These are phyloP conservation scores for Athrips mouffetella DNA, from an alignment of 2,888 invertebrate species.

Conservation along the genomic window DNA sequence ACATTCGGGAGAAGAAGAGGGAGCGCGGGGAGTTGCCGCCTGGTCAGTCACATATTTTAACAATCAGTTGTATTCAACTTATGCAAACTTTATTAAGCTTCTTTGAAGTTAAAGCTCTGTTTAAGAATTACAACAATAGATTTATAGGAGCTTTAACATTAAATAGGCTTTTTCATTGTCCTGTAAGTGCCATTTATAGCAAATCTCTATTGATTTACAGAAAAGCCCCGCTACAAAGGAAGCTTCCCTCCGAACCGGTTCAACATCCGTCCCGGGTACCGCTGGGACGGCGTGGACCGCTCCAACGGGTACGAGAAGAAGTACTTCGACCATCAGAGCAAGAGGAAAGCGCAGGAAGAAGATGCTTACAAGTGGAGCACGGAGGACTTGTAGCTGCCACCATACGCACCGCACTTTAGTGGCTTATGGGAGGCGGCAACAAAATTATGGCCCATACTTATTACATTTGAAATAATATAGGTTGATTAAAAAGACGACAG, in stretches of 20 bases:
- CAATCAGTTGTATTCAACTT: too few species aligned
- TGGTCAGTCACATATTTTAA: too few species aligned
- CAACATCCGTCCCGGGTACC: constrained; percentile 93
- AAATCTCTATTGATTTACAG: constrained; percentile 43
- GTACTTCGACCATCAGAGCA: constrained; percentile 88
- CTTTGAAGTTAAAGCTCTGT: too few species aligned
- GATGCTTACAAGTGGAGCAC: constrained; percentile 97
- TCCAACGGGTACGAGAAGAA: constrained; percentile 97
- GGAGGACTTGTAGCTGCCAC: constrained; percentile 93
- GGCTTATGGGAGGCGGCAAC: too few species aligned
- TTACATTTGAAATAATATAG: too few species aligned
- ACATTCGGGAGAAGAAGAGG: constrained; percentile 83
- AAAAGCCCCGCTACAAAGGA: constrained; percentile 88
- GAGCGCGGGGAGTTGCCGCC: constrained; percentile 73
- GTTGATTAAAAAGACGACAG: too few species aligned
- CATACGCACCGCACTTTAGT: too few species aligned
- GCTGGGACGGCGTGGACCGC: constrained; percentile 99
- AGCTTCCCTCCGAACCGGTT: constrained; percentile 94
- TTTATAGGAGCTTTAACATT: too few species aligned
- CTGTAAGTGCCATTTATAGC: background rate
- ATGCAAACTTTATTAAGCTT: too few species aligned
- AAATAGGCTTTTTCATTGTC: too few species aligned
- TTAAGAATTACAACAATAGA: too few species aligned
- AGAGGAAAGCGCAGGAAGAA: constrained; percentile 85
- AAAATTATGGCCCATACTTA: too few species aligned